These are phyloP conservation scores for Cyrtonyx montezumae DNA, from an alignment of 2,113 vertebrate genomes.

Conservation along the genomic window DNA sequence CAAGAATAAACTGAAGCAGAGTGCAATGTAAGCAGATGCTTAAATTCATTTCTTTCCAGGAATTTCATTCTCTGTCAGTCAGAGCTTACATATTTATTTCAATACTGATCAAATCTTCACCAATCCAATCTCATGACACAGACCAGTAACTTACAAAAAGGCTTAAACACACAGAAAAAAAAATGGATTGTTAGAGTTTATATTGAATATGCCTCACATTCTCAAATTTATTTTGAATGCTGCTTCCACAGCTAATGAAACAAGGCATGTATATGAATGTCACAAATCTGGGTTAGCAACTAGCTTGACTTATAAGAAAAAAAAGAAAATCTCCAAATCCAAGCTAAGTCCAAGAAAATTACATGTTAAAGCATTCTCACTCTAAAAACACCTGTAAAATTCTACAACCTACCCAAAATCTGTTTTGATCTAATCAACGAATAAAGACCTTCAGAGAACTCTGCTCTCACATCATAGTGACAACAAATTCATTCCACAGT, in stretches of 20 bases:
- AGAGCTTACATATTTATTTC: background rate
- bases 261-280: fast-evolving
- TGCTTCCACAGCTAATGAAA: background rate
- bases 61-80: background rate
- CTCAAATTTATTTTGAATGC: background rate
- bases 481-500: background rate
- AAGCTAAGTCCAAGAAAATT: background rate
- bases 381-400: background rate
- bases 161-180: background rate
- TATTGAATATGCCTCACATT: background rate
- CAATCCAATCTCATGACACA: background rate
- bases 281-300: background rate
- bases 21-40: background rate
- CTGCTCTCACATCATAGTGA: background rate
- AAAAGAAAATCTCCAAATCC: background rate
- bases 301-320: background rate
- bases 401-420: background rate
- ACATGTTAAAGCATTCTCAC: background rate
- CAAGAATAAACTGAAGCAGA: background rate
- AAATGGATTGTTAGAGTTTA: background rate
- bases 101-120: background rate
- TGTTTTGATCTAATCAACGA: background rate
- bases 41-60: background rate
- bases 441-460: background rate
- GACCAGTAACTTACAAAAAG: background rate